These are phyloP conservation scores for Gastrophryne carolinensis DNA, from an alignment of 2,797 vertebrate genomes.

Conservation along the genomic window DNA sequence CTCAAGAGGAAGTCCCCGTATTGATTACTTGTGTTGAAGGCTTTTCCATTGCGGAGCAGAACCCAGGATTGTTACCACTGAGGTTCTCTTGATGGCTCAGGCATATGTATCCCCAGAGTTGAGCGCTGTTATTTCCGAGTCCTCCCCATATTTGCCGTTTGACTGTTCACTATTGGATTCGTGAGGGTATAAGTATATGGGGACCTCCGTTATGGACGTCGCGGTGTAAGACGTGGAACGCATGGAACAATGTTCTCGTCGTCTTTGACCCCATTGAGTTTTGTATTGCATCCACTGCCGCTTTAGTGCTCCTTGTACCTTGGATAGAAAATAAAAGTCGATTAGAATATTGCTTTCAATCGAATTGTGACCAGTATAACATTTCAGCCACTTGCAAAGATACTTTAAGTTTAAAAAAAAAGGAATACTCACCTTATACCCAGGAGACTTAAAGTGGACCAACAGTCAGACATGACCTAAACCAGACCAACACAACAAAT, in stretches of 20 bases:
- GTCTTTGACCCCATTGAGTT: conserved; percentile 84
- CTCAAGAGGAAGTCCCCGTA: conserved; percentile 25
- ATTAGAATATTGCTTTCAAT: too few species aligned
- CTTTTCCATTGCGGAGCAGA: conserved; percentile 55
- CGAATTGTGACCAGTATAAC: too few species aligned
- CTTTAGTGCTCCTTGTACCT: conserved; percentile 89
- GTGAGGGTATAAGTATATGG: conserved; percentile 82
- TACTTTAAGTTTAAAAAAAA: too few species aligned
- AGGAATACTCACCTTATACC: too few species aligned
- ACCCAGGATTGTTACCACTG: conserved; percentile 35
- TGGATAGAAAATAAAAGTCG: conserved; percentile 15
- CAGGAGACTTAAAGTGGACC: too few species aligned
- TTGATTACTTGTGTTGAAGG: conserved; percentile 43
- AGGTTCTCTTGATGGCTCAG: conserved; percentile 59
- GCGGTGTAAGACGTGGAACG: conserved; percentile 88
- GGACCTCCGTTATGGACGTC: conserved; percentile 87
- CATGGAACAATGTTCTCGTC: conserved; percentile 80
- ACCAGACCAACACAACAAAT: too few species aligned
- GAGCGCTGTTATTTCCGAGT: conserved; percentile 80
- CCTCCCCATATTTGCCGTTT: conserved; percentile 72
- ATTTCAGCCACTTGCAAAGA: too few species aligned
- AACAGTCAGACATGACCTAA: too few species aligned
- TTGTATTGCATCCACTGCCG: conserved; percentile 91
- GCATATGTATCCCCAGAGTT: conserved; percentile 80
- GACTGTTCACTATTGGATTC: conserved; percentile 78